Evolutionary conservation across 1,140 invertebrate genomes (phyloP).

Genomic region (Leptinotarsa defecta): DNA sequence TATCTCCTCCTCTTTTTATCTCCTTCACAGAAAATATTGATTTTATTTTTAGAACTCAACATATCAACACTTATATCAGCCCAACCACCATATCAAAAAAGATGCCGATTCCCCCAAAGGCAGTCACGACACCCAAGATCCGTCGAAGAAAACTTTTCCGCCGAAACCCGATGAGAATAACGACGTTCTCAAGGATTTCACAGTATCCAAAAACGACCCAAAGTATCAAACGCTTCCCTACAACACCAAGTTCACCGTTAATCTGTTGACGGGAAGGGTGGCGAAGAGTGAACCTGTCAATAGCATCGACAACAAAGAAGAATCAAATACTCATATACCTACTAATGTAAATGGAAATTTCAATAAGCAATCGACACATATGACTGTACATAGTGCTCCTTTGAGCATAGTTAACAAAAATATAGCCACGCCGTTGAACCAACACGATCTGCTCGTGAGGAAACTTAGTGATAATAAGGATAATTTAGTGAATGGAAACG

Average conservation of each 20-base stretch:
- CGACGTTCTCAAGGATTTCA: slow-evolving; percentile 56
- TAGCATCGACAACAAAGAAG: slow-evolving; percentile 38
- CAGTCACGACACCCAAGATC: slow-evolving; percentile 42
- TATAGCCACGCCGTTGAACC: slow-evolving; percentile 64
- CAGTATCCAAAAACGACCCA: slow-evolving; percentile 82
- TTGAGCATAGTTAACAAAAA: slow-evolving; percentile 70
- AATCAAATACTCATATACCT: slow-evolving; percentile 51
- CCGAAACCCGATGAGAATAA: slow-evolving; percentile 41
- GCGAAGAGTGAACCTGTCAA: slow-evolving; percentile 48
- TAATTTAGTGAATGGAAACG: slow-evolving; percentile 31
- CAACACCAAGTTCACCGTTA: slow-evolving; percentile 80
- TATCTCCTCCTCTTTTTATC: background rate
- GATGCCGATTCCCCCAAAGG: slow-evolving; percentile 44
- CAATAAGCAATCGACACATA: slow-evolving; percentile 50
- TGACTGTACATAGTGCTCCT: slow-evolving; percentile 72
- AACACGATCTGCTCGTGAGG: slow-evolving; percentile 56
- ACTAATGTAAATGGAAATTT: slow-evolving; percentile 44
- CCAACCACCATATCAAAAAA: slow-evolving; percentile 52
- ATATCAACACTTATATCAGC: slow-evolving; percentile 55
- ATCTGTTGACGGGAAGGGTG: slow-evolving; percentile 54
- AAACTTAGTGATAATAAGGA: slow-evolving; percentile 40
- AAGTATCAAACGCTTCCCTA: slow-evolving; percentile 93
- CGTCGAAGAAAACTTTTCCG: slow-evolving; percentile 45
- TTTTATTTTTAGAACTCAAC: slow-evolving; percentile 42
- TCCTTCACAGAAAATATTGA: background rate